Base-by-base conservation (phyloP, 2,888 invertebrate species). In the Heterodera filipjevi region DNA sequence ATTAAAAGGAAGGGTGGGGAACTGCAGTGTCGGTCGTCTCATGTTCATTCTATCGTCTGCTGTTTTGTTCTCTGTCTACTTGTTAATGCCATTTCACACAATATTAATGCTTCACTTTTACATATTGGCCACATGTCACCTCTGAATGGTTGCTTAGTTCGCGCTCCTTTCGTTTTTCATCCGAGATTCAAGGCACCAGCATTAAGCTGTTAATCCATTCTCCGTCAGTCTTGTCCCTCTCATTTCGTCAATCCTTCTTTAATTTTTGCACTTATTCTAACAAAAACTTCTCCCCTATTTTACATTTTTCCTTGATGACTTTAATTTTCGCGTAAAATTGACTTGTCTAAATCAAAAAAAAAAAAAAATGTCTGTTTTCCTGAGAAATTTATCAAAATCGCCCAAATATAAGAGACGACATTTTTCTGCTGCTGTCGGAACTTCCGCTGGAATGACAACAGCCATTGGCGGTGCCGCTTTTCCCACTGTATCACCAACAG, bases 401-500 rank as follows among this genome's bases (percentile, higher is more conserved):
- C 59, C 59, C 59, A 59, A 59, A 10, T 59, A 59, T 22, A 59
- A 59, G 27, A 59, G 59, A 27, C 59, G 59, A 12, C n/a, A n/a
- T 30, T 59, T 3, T 27, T 8, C 59, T 59, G 59, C 27, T 10
- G n/a, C 27, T 22, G 27, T n/a, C 27, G n/a, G 27, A 59, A 59
- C n/a, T 27, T n/a, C 27, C 22, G 53, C 22, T 27, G 59, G 27
- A 59, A 59, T 59, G 59, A 59, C 59, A 59, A 59, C 59, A 59
- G n/a, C 59, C 59, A 59, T 59, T 59, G 59, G 59, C 59, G 59
- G 59, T 12, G 71, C 77, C 22, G 79, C 79, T 1, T 79, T 79
- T 66, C 79, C 79, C 14, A 79, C 77, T 59, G 59, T 79, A 16
- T 79, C 79, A 8, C 74, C 78, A 22, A 75, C 74, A 14, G 59